phyloP scores from a whole-genome alignment of 2,797 vertebrate species.

The Neopelma chrysocephalum region DNA sequence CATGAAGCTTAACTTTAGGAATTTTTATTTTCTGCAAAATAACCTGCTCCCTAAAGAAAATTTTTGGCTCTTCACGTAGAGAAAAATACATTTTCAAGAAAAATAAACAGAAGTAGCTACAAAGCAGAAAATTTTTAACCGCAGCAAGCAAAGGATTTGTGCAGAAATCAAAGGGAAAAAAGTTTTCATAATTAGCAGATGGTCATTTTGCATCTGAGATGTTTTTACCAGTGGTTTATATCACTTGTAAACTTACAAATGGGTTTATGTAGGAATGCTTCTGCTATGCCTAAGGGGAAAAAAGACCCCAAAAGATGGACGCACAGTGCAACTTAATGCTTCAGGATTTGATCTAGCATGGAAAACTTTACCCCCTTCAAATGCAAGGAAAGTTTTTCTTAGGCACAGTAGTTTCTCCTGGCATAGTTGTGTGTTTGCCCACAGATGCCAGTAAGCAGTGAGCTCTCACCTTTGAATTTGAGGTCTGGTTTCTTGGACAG shows the following conservation, averaged over 20 bases:
- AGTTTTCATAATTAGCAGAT: not conserved
- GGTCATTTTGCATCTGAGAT: not conserved
- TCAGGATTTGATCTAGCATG: not conserved
- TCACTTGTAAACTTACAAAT: not conserved
- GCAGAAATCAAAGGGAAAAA: not conserved
- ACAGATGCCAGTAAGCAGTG: not conserved
- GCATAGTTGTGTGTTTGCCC: not conserved
- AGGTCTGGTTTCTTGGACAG: not conserved
- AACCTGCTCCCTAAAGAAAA: not conserved
- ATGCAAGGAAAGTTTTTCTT: not conserved
- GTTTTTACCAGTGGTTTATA: not conserved
- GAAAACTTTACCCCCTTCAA: not conserved
- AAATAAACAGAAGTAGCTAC: not conserved
- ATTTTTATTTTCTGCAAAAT: not conserved
- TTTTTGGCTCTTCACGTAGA: not conserved
- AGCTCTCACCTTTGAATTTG: not conserved
- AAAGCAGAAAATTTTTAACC: not conserved
- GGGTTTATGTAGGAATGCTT: rapidly evolving
- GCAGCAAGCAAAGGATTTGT: not conserved
- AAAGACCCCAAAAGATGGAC: not conserved
- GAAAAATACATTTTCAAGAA: not conserved
- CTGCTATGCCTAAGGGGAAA: not conserved
- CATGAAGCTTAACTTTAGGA: not conserved
- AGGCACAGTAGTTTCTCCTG: not conserved
- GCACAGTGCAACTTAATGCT: not conserved